Base-by-base conservation (phyloP, 2,888 invertebrate genomes). In the Leucoptera coffeella region DNA sequence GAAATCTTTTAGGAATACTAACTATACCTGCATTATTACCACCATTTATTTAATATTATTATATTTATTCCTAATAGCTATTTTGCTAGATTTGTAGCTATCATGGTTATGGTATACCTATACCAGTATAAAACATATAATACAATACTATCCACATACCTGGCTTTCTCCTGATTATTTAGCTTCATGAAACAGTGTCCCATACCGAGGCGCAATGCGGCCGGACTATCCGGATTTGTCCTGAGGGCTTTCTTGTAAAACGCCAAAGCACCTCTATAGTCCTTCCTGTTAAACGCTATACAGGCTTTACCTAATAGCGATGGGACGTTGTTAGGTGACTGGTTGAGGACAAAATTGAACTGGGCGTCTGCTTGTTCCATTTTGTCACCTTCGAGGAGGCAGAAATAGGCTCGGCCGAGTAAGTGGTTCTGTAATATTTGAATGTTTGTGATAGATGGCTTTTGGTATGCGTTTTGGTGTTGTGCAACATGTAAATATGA, bases 281-380 rank as follows among this genome's bases (percentile, higher is more conserved):
- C 91, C 54, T 96, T 97, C 38, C 95, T 91, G 51, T 96, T 97
- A 48, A 94, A 99, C 0, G 96, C 94, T 43, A 99, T 97, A 48
- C 97, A 99, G 0, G 99, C 99, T 75, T 99, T 97, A 9, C 99
- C 99, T 25, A 99, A 75, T 30, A 97, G 62, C 1, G 99, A 95
- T 0, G 97, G 96, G 34, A 99, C 96, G 65, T 95, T 96, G 42
- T 90, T 93, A 3, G 89, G 89, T 0, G 88, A 87, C 45, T 93
- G 90, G 57, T 96, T 95, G 15, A 99, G 67, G 1, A 99, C 97
- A 57, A 99, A 99, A 67, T 99, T 97, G 52, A 99, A 99, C 55
- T 99, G 99, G 1, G 96, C 93, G 75, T 99, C 97, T 1, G 99
- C 99, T 62, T 99, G 97, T 35, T 99, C 97, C 91, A 97, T 93